These are phyloP conservation scores for Helogale parvula DNA, from an alignment of 2,113 vertebrate genomes.

Conservation along the genomic window DNA sequence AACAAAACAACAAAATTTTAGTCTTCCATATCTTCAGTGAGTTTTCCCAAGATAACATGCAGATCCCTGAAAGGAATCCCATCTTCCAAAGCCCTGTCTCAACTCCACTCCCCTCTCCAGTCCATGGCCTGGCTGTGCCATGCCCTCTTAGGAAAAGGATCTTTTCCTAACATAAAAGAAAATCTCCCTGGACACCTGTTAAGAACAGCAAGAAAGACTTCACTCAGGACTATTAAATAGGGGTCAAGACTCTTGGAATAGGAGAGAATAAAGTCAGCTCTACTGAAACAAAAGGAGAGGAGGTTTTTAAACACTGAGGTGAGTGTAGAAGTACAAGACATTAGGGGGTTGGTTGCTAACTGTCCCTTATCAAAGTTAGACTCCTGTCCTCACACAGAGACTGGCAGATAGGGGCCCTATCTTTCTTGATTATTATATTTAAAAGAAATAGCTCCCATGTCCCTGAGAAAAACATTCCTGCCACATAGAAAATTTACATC, in stretches of 20 bases:
- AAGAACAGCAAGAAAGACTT: neutral
- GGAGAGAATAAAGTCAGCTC: neutral
- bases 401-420: neutral
- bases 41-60: neutral
- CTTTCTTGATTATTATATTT: constrained; percentile 1
- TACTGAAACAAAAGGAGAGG: neutral
- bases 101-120: neutral
- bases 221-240: neutral
- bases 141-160: neutral
- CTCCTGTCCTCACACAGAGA: neutral
- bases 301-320: neutral
- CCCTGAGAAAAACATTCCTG: neutral
- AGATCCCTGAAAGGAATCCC: neutral
- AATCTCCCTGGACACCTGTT: neutral
- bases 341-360: neutral
- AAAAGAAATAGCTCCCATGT: neutral
- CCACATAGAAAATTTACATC: neutral
- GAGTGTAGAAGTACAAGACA: neutral
- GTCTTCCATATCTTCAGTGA: neutral
- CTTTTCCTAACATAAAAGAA: neutral
- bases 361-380: neutral
- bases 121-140: neutral
- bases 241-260: neutral
- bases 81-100: neutral
- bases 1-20: neutral